These are phyloP conservation scores for Loripinus fragilis DNA, from an alignment of 2,888 invertebrate genomes.

Conservation along the genomic window DNA sequence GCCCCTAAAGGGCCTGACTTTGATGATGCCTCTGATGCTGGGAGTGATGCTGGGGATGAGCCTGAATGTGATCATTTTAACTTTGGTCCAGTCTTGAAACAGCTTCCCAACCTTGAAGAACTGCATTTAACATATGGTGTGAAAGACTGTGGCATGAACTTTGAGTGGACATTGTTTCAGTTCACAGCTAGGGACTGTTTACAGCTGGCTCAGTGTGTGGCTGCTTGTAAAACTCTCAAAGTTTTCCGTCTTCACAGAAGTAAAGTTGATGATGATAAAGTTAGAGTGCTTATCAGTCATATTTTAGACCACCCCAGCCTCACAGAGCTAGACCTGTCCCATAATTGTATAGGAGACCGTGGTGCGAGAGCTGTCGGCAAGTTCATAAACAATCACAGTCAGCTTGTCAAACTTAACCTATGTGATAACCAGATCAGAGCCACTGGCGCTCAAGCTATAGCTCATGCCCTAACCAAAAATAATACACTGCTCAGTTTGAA, in stretches of 20 bases:
- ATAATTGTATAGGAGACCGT: slow-evolving; percentile 82
- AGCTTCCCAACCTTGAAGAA: slow-evolving; percentile 80
- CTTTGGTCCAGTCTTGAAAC: slow-evolving; percentile 79
- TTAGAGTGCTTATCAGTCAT: slow-evolving; percentile 82
- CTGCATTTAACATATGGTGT: slow-evolving; percentile 83
- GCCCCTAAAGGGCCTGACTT: slow-evolving; percentile 79
- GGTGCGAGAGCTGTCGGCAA: slow-evolving; percentile 83
- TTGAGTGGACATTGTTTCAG: slow-evolving; percentile 84
- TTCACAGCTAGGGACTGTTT: slow-evolving; percentile 83
- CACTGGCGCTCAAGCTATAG: slow-evolving; percentile 83
- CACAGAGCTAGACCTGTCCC: slow-evolving; percentile 82
- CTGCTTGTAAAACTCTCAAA: slow-evolving; percentile 79
- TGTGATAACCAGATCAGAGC: slow-evolving; percentile 82
- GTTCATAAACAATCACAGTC: slow-evolving; percentile 82
- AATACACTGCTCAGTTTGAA: slow-evolving; percentile 78
- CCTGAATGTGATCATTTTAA: slow-evolving; percentile 83
- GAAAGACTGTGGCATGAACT: slow-evolving; percentile 84
- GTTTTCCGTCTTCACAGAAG: slow-evolving; percentile 81
- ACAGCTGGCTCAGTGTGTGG: slow-evolving; percentile 82
- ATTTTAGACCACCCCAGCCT: slow-evolving; percentile 82
- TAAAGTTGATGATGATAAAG: slow-evolving; percentile 83
- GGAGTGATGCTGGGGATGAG: slow-evolving; percentile 81
- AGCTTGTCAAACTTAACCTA: slow-evolving; percentile 77
- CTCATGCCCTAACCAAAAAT: slow-evolving; percentile 83
- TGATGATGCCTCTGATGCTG: slow-evolving; percentile 81